Base-by-base conservation (phyloP, 2,888 invertebrate genomes). In the Agelastica alni region DNA sequence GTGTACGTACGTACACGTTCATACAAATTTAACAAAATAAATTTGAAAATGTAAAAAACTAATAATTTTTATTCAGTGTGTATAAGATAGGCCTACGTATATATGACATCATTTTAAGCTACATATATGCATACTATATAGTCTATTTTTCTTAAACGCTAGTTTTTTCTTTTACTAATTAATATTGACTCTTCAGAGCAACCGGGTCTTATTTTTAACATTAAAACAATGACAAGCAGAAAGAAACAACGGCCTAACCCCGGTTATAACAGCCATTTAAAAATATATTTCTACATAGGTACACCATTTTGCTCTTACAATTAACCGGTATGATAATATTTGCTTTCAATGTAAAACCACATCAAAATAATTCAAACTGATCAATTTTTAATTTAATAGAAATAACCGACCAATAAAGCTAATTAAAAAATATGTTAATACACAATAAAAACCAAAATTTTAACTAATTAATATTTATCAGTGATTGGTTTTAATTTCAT, bases 151-250 rank as follows among this genome's bases (percentile, higher is more conserved):
- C 64, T 67, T 68, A 60, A 58, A 48, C 62, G 60, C 65, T 70
- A 69, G 53, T 37, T 61, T 58, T 26, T 26, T n/a, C n/a, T 17
- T 36, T 39, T 65, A 67, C 70, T 74, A 72, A 70, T 72, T 75
- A 75, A 74, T 75, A 76, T 75, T 75, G 75, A 75, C 75, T 75
- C 70, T 71, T 74, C 68, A 75, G 75, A 75, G 75, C 70, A 71
- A 71, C 65, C 66, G 64, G 66, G 65, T 62, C 54, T 58, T 58
- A 37, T 37, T 17, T 30, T 30, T 28, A 55, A 65, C 70, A 67
- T 65, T 61, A 66, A 71, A 70, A 65, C 64, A 70, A 66, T 66
- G 54, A 61, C 60, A 66, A 63, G 64, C 62, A 51, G 58, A 60
- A 55, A 31, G 14, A 58, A 60, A 55, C 14, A 41, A 56, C 52